Conservation (phyloP, 2,113 vertebrate genomes). For the Callorhinus ursinus region DNA sequence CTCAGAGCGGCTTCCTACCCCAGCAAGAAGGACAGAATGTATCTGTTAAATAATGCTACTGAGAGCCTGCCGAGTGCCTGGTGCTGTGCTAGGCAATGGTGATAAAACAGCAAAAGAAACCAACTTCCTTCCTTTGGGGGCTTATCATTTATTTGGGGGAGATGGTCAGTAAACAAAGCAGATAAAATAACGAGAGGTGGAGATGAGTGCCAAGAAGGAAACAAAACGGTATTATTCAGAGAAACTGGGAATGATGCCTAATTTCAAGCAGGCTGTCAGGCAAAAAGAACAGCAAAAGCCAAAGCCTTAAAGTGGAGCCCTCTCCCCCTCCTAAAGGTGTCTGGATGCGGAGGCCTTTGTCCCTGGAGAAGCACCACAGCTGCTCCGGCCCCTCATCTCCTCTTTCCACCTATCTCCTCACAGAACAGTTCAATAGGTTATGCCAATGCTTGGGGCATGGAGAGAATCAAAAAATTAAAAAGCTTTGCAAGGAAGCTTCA, state of each 20-base stretch:
- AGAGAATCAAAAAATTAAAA: background rate
- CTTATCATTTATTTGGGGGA: background rate
- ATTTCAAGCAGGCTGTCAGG: background rate
- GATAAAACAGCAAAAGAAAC: background rate
- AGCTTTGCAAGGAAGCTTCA: background rate
- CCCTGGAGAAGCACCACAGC: background rate
- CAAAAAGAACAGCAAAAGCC: background rate
- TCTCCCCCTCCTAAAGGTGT: background rate
- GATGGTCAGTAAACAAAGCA: background rate
- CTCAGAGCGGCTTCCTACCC: background rate
- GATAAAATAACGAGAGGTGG: background rate
- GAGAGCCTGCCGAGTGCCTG: background rate
- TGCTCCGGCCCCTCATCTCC: background rate
- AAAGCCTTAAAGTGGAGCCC: background rate
- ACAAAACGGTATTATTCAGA: background rate
- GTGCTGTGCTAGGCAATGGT: background rate
- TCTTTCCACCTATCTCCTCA: background rate
- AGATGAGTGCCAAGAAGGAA: background rate
- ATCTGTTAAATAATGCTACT: background rate
- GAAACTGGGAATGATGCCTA: background rate
- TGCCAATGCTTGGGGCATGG: background rate
- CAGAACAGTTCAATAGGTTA: background rate
- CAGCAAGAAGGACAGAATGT: background rate
- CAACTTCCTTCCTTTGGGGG: background rate
- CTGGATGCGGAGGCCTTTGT: background rate